Evolutionary conservation across 1,140 invertebrate species (phyloP), one percentile per base, ranked within the genome.

Genomic region (Cydia fagiglandana): DNA sequence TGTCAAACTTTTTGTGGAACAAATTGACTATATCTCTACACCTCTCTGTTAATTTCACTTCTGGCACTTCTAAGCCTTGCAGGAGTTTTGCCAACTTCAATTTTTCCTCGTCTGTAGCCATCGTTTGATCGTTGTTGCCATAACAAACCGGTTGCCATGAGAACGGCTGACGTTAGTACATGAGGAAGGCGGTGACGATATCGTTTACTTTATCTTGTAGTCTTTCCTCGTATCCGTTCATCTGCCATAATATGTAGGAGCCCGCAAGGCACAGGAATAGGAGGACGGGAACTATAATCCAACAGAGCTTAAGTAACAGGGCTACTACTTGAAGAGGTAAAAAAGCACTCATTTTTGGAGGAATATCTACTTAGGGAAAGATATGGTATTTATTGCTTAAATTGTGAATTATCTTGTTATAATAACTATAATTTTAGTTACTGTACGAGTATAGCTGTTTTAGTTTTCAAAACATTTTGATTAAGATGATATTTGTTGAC

Each of bases 81-180:
- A 92, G 78, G 64, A 92, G 81, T 80, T 91, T 92, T 3, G 81
- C 61, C 50, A 91, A 61, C 80, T 88, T 87, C 7, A 73, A 68
- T 77, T 92, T 92, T 15, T 92, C 91, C 64, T 91, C 89, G 38
- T 91, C 88, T 0, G 89, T 92, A 61, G 88, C 68, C 89, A 91
- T 92, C 15, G 64, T 74, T 73, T 61, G 17, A 76, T 66, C 56
- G 64, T 47, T 17, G 78, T 84, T 81, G 41, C 74, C 78, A 81
- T 83, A 70, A 77, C 77, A 77, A 85, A 4, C 73, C n/a, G 9
- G 66, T 70, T 70, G 34, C 66, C 66, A 70, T 70, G 66, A 20
- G 1, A 70, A 70, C 66, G 2, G 24, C 0, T 30, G 28, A 30
- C 64, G 15, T 70, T 4, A 70, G 17, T 41, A 41, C 66, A 70